phyloP scores from a whole-genome alignment of 2,888 invertebrate species.

The Spicauda simplicius region DNA sequence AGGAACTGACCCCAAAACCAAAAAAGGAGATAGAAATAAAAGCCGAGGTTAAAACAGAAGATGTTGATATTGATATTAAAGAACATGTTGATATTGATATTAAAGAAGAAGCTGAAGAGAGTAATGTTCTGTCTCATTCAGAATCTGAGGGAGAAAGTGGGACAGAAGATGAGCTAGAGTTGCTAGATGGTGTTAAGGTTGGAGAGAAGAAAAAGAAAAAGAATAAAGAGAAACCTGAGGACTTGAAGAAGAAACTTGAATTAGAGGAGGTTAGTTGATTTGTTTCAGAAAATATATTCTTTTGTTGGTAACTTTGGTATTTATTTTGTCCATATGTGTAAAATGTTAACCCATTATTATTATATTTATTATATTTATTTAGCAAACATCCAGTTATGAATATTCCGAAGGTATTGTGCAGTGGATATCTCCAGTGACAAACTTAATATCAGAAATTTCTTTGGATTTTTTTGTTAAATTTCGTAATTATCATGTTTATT shows the following conservation, averaged over 20 bases:
- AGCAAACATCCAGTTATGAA: no score
- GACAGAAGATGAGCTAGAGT: constrained; percentile 56
- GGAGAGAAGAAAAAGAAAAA: constrained; percentile 70
- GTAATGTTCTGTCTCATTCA: constrained; percentile 38
- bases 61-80: constrained; percentile 45
- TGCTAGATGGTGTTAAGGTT: constrained; percentile 74
- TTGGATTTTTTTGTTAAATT: no score
- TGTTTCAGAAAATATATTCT: neutral
- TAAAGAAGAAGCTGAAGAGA: constrained; percentile 42
- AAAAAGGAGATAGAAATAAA: constrained; percentile 48
- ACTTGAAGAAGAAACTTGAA: constrained; percentile 77
- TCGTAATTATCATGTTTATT: no score
- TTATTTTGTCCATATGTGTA: no score
- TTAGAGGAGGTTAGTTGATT: constrained; percentile 62
- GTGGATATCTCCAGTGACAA: no score
- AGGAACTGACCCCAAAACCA: constrained; percentile 14
- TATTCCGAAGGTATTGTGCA: no score
- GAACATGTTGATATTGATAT: constrained; percentile 43
- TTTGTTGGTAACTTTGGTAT: no score
- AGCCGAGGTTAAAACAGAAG: constrained; percentile 47
- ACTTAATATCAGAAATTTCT: no score
- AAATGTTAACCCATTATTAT: no score
- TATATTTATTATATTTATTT: no score
- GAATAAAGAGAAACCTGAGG: constrained; percentile 72
- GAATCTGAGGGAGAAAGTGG: constrained; percentile 38